Evolutionary conservation across 2,113 vertebrate genomes (phyloP).

Genomic region (Monopterus albus): DNA sequence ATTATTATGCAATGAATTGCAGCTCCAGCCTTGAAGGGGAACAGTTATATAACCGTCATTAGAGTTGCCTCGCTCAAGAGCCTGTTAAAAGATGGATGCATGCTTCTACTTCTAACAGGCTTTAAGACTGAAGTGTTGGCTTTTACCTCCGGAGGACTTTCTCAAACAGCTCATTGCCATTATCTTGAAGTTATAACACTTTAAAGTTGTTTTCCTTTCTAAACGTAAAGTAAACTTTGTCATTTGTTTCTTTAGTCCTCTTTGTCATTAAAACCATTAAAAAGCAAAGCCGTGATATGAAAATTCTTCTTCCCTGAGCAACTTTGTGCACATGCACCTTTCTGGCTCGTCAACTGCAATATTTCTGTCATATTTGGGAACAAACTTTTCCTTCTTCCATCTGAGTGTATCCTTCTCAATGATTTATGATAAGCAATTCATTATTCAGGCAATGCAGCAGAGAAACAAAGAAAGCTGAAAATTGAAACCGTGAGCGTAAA

Average conservation of each 20-base stretch:
- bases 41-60: slow-evolving; percentile 71
- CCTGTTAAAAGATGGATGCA: slow-evolving; percentile 66
- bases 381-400: slow-evolving; percentile 61
- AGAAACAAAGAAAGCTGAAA: slow-evolving; percentile 51
- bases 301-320: background rate
- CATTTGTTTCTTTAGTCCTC: background rate
- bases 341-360: background rate
- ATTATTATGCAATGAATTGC: slow-evolving; percentile 59
- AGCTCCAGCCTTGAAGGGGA: slow-evolving; percentile 51
- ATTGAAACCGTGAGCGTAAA: slow-evolving; percentile 43
- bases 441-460: slow-evolving; percentile 77
- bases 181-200: background rate
- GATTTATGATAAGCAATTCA: slow-evolving; percentile 79
- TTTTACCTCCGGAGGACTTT: slow-evolving; percentile 32
- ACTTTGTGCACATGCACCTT: background rate
- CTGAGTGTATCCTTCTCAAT: slow-evolving; percentile 62
- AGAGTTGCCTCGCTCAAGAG: slow-evolving; percentile 49
- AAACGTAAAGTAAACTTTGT: background rate
- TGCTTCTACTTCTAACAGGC: slow-evolving; percentile 42
- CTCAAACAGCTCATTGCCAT: slow-evolving; percentile 24
- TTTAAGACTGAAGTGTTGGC: slow-evolving; percentile 26
- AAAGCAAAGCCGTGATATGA: no score
- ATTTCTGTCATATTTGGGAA: slow-evolving; percentile 44
- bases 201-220: background rate
- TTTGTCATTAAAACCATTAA: background rate